Evolutionary conservation across 1,140 invertebrate genomes (phyloP).

Genomic region (Brachionus paranguensis): DNA sequence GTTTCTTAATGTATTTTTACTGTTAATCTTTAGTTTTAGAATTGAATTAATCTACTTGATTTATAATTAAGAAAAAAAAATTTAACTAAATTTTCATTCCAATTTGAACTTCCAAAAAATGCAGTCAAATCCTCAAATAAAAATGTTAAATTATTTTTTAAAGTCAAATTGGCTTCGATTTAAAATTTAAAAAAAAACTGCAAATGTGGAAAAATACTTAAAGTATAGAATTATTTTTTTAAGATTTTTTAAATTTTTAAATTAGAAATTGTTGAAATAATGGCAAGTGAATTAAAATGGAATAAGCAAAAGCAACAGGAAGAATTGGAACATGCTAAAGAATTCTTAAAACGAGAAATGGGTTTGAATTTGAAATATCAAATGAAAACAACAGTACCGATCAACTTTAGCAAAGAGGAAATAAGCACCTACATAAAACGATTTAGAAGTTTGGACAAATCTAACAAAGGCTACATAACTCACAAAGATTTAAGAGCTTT

Average conservation of each 20-base stretch:
- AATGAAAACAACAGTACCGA: constrained; percentile 37
- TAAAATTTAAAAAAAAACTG: no score
- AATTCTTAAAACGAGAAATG: constrained; percentile 36
- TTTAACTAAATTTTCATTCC: no score
- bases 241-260: no score
- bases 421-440: constrained; percentile 38
- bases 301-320: constrained; percentile 63
- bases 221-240: background rate
- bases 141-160: no score
- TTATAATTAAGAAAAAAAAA: no score
- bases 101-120: no score
- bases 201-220: background rate
- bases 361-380: constrained; percentile 39
- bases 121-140: no score
- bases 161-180: no score
- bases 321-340: constrained; percentile 25
- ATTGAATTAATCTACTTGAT: no score
- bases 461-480: constrained; percentile 29
- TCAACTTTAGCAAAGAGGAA: constrained; percentile 38
- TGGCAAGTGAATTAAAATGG: constrained; percentile 94
- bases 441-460: constrained; percentile 31
- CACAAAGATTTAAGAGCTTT: constrained; percentile 39
- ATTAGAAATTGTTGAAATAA: constrained; percentile 74
- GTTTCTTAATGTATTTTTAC: no score
- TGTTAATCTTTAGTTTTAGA: no score